Evolutionary conservation across 2,888 invertebrate species (phyloP).

Genomic region (Drosophila planitibia): DNA sequence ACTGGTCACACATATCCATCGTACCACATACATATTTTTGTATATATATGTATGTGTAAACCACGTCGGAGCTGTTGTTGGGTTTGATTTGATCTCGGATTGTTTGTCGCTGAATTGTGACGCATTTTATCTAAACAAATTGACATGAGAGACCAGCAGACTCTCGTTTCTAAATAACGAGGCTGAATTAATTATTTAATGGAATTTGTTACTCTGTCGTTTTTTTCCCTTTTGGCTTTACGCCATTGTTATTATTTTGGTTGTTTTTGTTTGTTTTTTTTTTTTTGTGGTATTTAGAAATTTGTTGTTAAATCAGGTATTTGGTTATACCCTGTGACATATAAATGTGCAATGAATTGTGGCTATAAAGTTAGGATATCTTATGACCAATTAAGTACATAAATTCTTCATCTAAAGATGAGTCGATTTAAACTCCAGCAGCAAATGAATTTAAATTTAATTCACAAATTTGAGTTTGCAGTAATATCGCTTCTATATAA

Average conservation of each 20-base stretch:
- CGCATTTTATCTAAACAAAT: conserved; percentile 76
- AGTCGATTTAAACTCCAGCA: not conserved
- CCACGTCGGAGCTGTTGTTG: conserved; percentile 28
- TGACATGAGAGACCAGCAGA: conserved; percentile 68
- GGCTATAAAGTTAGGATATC: not conserved
- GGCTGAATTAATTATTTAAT: conserved; percentile 62
- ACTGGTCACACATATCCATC: not conserved
- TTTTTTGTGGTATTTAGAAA: conserved; percentile 9
- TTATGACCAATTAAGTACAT: not conserved
- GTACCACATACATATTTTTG: not conserved
- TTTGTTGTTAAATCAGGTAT: conserved; percentile 17
- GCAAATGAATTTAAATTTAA: not conserved
- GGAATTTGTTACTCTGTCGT: conserved; percentile 42
- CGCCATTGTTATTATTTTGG: conserved; percentile 19
- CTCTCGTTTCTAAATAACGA: conserved; percentile 51
- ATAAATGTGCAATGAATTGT: not conserved
- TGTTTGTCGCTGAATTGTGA: conserved; percentile 55
- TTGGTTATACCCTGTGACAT: conserved; percentile 12
- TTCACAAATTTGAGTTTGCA: not conserved
- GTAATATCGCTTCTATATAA: not conserved
- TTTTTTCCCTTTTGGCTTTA: not conserved
- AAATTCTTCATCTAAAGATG: not conserved
- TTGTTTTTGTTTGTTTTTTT: not conserved
- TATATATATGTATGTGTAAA: not conserved
- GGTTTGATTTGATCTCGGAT: conserved; percentile 44